Percentiles rank a stretch among this genome's conserved stretches.
phyloP scores from a whole-genome alignment of 2,888 invertebrate genomes.

The Macropis europaea region DNA sequence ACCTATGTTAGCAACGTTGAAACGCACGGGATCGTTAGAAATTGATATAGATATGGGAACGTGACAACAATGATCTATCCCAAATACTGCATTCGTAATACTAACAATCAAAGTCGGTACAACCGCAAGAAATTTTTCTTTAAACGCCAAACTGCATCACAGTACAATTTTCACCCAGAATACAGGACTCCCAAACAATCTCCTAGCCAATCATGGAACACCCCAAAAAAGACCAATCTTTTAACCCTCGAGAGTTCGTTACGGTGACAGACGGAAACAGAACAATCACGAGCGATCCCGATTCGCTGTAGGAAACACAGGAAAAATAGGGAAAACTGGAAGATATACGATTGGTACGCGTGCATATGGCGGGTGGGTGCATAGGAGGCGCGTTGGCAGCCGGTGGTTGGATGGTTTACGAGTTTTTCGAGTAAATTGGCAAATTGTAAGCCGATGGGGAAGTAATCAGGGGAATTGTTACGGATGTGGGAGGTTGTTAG shows the following conservation, averaged over 20 bases:
- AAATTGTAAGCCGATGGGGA: conserved; percentile 72
- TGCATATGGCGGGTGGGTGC: conserved; percentile 60
- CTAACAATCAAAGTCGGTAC: too few species aligned
- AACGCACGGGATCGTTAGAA: too few species aligned
- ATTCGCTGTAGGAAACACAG: conserved; percentile 35
- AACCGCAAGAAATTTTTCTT: too few species aligned
- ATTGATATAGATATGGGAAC: too few species aligned
- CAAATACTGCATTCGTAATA: too few species aligned
- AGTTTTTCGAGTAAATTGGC: conserved; percentile 76
- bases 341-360: conserved; percentile 53
- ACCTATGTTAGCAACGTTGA: too few species aligned
- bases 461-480: conserved; percentile 78
- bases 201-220: too few species aligned
- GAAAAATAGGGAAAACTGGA: conserved; percentile 35
- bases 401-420: conserved; percentile 72
- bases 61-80: too few species aligned
- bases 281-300: conserved; percentile 45
- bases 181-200: too few species aligned
- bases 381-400: conserved; percentile 25
- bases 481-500: conserved; percentile 74
- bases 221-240: too few species aligned
- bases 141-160: too few species aligned
- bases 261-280: conserved; percentile 5
- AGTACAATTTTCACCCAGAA: too few species aligned
- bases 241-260: neutral